Percentiles rank a stretch among this genome's conserved stretches.
Conservation (phyloP, 2,888 invertebrate genomes). For the Catocala sponsa region DNA sequence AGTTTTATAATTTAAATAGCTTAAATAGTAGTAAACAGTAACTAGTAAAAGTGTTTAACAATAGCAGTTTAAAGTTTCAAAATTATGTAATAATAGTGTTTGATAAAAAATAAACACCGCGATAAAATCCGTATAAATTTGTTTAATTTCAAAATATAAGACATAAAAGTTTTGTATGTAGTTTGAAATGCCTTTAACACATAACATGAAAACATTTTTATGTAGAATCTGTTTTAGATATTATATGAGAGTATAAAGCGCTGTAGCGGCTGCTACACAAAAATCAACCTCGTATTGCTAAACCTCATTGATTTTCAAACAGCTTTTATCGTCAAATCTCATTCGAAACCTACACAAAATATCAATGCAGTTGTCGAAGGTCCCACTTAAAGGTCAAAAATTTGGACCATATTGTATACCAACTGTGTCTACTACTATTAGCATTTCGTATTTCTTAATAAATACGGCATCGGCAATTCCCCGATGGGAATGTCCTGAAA, state of each 20-base stretch:
- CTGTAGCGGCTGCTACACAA: conserved; percentile 57
- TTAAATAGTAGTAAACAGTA: too few relatives aligned
- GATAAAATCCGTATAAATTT: too few relatives aligned
- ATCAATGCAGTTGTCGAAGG: conserved; percentile 47
- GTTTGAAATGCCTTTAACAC: too few relatives aligned
- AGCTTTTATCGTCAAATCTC: conserved; percentile 70
- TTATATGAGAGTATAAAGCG: conserved; percentile 50
- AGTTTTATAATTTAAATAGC: too few relatives aligned
- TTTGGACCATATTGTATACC: background rate
- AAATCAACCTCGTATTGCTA: conserved; percentile 64
- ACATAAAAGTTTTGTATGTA: too few relatives aligned
- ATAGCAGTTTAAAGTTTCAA: too few relatives aligned
- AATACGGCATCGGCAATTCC: background rate
- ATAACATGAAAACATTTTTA: too few relatives aligned
- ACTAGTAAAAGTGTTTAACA: too few relatives aligned
- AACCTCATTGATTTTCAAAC: conserved; percentile 80
- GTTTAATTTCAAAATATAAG: too few relatives aligned
- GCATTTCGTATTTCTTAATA: background rate
- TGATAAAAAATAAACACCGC: too few relatives aligned
- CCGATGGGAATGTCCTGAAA: too few relatives aligned
- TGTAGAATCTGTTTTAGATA: background rate
- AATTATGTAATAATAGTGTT: too few relatives aligned
- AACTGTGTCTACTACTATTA: background rate
- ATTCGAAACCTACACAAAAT: conserved; percentile 58
- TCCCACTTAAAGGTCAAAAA: conserved; percentile 7